Base-by-base conservation (phyloP, 2,113 vertebrate species). In the Plestiodon gilberti region DNA sequence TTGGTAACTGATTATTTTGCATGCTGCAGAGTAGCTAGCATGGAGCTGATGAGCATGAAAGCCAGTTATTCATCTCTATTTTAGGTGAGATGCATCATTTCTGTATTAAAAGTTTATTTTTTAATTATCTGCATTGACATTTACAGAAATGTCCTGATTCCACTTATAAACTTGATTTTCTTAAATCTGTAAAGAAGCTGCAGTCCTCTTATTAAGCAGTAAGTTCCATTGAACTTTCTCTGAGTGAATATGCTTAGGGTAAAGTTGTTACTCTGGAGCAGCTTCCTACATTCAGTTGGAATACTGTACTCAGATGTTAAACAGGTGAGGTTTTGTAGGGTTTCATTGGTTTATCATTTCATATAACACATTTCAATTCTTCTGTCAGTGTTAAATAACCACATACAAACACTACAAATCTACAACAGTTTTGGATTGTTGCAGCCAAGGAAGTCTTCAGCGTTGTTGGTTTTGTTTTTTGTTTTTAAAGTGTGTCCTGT, bases 1-100 rank as follows among this genome's bases (percentile, higher is more conserved):
- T 87, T 89, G 91, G 86, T 83, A 84, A 90, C 88, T 38, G 73
- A 25, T 86, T 81, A n/a, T 70, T 48, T 74, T 73, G 70, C n/a
- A 67, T 73, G 73, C 13, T 65, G 13, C 22, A 55, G 28, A 65
- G 62, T 67, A 69, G n/a, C 83, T 55, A n/a, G 43, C 33, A 20
- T 55, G 55, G 9, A 11, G 57, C 1, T 62, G 55, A 77, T 83
- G 70, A 80, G 8, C 20, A 13, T 87, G 25, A 57, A 57, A 77
- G 35, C 40, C 22, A 73, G 40, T 33, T 65, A 30, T 6, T 38
- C 15, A 11, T 11, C 43, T 48, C 52, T 81, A 28, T 81, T 57
- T 20, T 13, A 77, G 35, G 62, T 69, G 48, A 78, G 5, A 38
- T 78, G 18, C 10, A 38, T 28, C 52, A n/a, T 6, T n/a, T 61